A percentile compares a stretch with the other conserved stretches of the same genome.
phyloP scores from a whole-genome alignment of 2,888 invertebrate genomes.

The Odontocolon sp. region DNA sequence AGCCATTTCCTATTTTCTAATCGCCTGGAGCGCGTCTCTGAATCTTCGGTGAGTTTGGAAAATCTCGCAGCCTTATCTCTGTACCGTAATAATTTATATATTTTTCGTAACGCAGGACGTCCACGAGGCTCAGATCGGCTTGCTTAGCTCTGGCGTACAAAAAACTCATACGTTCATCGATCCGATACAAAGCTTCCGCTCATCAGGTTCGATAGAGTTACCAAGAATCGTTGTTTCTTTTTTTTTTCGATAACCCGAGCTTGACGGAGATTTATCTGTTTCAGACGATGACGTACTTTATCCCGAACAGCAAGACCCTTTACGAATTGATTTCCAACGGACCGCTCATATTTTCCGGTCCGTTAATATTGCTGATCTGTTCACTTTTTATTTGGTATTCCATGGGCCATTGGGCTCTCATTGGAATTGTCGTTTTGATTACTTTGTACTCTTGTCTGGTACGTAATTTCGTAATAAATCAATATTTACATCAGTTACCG shows the following conservation, averaged over 20 bases:
- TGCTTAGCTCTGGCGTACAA: slow-evolving; percentile 75
- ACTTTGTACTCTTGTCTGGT: slow-evolving; percentile 76
- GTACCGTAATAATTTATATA: too few species aligned
- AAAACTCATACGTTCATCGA: slow-evolving; percentile 72
- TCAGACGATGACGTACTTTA: slow-evolving; percentile 72
- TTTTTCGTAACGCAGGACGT: slow-evolving; percentile 69
- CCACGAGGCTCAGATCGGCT: slow-evolving; percentile 74
- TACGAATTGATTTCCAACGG: slow-evolving; percentile 82
- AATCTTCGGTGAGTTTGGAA: slow-evolving; percentile 68
- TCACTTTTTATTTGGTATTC: slow-evolving; percentile 81
- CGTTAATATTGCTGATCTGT: slow-evolving; percentile 81
- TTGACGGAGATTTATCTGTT: too few species aligned
- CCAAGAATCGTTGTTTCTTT: background rate
- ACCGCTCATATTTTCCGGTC: slow-evolving; percentile 82
- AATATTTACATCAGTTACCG: too few species aligned
- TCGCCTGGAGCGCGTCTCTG: slow-evolving; percentile 69
- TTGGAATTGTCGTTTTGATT: slow-evolving; percentile 81
- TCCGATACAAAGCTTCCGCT: slow-evolving; percentile 67
- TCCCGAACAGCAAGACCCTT: slow-evolving; percentile 82
- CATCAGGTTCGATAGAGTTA: slow-evolving; percentile 66
- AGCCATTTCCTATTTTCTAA: slow-evolving; percentile 66
- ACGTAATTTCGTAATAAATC: slow-evolving; percentile 17
- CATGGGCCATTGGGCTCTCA: slow-evolving; percentile 82
- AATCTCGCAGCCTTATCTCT: too few species aligned
- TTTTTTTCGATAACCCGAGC: too few species aligned